Percentiles rank a stretch among this genome's conserved stretches.
Evolutionary conservation across 2,888 invertebrate species (phyloP).

Genomic region (Harpalus rufipes): DNA sequence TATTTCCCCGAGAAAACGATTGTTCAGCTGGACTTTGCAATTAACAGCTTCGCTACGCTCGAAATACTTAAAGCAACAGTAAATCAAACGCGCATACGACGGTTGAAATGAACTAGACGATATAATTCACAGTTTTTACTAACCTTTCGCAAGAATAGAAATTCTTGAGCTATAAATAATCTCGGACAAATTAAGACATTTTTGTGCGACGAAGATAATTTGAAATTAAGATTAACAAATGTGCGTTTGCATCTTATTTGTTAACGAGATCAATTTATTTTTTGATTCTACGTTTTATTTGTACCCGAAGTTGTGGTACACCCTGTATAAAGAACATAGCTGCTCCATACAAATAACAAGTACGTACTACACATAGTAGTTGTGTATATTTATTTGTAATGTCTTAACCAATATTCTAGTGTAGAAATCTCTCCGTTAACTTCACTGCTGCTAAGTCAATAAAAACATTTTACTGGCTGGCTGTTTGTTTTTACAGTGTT

Average conservation of each 20-base stretch:
- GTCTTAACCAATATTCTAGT: neutral
- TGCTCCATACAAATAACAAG: neutral
- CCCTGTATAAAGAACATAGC: no score
- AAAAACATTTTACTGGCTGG: slow-evolving; percentile 53
- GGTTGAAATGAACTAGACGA: slow-evolving; percentile 12
- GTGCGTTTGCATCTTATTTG: no score
- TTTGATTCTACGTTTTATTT: no score
- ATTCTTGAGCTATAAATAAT: neutral
- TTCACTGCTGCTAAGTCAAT: slow-evolving; percentile 42
- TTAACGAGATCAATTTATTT: no score
- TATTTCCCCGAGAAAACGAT: slow-evolving; percentile 28
- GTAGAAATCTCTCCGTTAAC: slow-evolving; percentile 35
- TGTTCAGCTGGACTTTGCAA: slow-evolving; percentile 43
- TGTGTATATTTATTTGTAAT: neutral
- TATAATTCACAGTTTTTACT: slow-evolving; percentile 29
- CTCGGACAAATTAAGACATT: neutral
- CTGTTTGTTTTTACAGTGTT: slow-evolving; percentile 58
- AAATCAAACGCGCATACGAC: slow-evolving; percentile 41
- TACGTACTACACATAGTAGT: neutral
- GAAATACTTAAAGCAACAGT: slow-evolving; percentile 29
- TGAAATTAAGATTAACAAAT: no score
- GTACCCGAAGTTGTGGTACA: no score
- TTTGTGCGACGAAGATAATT: neutral
- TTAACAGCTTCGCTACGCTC: slow-evolving; percentile 40
- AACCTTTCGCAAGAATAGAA: slow-evolving; percentile 7